phyloP scores from a whole-genome alignment of 2,797 vertebrate species.

The Gadopsis marmoratus region DNA sequence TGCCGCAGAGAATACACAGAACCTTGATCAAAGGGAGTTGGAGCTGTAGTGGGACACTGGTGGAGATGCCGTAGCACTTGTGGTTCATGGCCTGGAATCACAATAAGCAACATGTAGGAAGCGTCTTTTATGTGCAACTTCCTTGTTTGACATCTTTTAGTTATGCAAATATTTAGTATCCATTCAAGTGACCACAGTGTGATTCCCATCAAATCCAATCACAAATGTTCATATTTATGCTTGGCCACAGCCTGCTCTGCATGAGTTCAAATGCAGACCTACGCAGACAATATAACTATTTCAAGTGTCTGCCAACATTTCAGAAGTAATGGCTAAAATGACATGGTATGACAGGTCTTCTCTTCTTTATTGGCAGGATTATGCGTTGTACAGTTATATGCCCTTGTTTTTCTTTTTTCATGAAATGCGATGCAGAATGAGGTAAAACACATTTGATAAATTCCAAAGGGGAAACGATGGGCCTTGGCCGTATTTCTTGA shows the following conservation, averaged over 20 bases:
- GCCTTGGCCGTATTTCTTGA: conserved; percentile 54
- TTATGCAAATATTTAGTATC: conserved; percentile 13
- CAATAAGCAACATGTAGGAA: conserved; percentile 12
- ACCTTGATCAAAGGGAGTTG: conserved; percentile 27
- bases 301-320: conserved; percentile 50
- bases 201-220: conserved; percentile 53
- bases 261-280: conserved; percentile 53
- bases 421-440: conserved; percentile 34
- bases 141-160: conserved; percentile 24
- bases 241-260: conserved; percentile 48
- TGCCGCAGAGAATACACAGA: conserved; percentile 7
- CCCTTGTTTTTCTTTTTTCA: conserved; percentile 20
- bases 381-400: conserved; percentile 41
- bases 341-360: conserved; percentile 50
- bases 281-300: conserved; percentile 33
- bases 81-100: conserved; percentile 28
- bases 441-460: conserved; percentile 60
- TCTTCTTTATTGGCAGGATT: conserved; percentile 55
- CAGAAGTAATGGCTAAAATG: conserved; percentile 55
- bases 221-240: conserved; percentile 54
- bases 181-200: conserved; percentile 4
- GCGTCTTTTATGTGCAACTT: conserved; percentile 27
- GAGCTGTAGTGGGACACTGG: neutral
- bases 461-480: conserved; percentile 54
- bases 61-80: conserved; percentile 21